Conservation (phyloP, 1,140 invertebrate genomes). For the Saccostrea echinata region DNA sequence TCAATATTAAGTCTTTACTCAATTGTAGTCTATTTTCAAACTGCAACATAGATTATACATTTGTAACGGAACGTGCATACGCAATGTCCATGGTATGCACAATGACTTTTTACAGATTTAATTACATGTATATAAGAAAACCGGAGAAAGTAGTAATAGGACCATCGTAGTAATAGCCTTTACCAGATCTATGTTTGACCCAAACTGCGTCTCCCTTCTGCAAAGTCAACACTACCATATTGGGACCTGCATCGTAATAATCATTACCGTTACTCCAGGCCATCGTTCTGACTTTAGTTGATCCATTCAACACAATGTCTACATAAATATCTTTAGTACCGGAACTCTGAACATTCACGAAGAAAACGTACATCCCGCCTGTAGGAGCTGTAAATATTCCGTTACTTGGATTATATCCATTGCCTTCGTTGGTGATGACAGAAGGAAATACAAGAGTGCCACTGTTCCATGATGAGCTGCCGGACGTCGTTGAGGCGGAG, state of each 20-base stretch:
- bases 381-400: constrained; percentile 2
- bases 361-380: not conserved
- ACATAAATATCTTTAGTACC: not conserved
- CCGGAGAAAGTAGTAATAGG: not conserved
- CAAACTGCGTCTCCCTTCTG: not conserved
- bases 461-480: not conserved
- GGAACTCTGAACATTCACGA: not conserved
- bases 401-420: constrained; percentile 16
- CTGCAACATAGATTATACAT: too few species aligned
- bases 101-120: not conserved
- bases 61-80: too few species aligned
- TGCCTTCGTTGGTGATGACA: not conserved
- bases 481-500: not conserved
- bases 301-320: constrained; percentile 20
- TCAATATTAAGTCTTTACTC: too few species aligned
- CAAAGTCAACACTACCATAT: not conserved
- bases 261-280: not conserved
- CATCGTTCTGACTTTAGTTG: not conserved
- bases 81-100: too few species aligned
- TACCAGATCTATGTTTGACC: not conserved
- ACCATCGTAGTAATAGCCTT: not conserved
- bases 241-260: not conserved
- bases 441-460: constrained; percentile 14
- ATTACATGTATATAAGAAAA: not conserved
- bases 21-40: too few species aligned